A percentile compares a stretch with the other conserved stretches of the same genome.
These are phyloP conservation scores for Plectropomus leopardus DNA, from an alignment of 2,113 vertebrate species.

Conservation along the genomic window DNA sequence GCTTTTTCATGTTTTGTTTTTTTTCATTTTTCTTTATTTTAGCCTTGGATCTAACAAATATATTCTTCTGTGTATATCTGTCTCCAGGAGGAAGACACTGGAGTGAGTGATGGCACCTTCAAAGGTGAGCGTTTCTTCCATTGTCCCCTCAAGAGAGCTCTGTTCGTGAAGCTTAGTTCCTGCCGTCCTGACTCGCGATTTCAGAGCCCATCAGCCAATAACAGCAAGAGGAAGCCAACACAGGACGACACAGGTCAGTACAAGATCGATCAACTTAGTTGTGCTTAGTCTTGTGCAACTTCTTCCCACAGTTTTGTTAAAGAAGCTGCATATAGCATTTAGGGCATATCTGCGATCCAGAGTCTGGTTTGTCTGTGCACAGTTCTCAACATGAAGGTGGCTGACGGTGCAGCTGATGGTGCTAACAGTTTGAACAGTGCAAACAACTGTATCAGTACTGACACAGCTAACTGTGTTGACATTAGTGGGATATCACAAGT, in stretches of 20 bases:
- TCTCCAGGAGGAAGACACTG: conserved; percentile 84
- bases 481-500: no score
- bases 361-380: no score
- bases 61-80: background rate
- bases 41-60: no score
- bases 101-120: conserved; percentile 84
- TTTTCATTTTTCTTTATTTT: background rate
- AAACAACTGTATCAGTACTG: no score
- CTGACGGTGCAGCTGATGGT: no score
- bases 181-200: conserved; percentile 87
- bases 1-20: background rate
- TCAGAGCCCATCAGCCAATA: conserved; percentile 35
- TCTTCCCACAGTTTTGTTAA: background rate
- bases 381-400: no score
- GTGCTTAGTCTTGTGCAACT: background rate
- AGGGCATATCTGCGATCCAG: no score
- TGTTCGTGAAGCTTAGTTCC: conserved; percentile 86
- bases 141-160: conserved; percentile 80
- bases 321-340: no score
- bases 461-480: no score
- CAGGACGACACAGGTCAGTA: conserved; percentile 57
- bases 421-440: no score
- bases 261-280: background rate
- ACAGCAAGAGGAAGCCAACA: background rate
- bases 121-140: conserved; percentile 76